A percentile compares a stretch with the other conserved stretches of the same genome.
phyloP scores from a whole-genome alignment of 1,140 invertebrate species.

The Drosophila aff. region DNA sequence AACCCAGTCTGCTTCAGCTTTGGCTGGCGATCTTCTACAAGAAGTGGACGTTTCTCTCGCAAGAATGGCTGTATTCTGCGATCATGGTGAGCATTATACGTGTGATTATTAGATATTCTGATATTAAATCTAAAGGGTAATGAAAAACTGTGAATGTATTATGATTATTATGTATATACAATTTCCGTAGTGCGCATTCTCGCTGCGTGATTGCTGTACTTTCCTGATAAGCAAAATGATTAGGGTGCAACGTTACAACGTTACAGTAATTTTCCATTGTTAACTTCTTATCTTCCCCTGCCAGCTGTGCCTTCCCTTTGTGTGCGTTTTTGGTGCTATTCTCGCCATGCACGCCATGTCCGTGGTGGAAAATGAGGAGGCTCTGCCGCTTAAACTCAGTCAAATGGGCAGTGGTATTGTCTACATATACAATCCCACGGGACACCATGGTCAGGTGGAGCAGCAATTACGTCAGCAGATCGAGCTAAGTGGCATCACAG shows the following conservation, averaged over 20 bases:
- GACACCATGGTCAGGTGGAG: constrained; percentile 53
- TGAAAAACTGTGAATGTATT: too few relatives aligned
- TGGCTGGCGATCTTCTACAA: constrained; percentile 77
- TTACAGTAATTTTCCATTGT: not conserved
- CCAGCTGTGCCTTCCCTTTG: constrained; percentile 55
- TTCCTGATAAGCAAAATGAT: not conserved
- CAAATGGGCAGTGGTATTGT: constrained; percentile 56
- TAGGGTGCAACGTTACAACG: not conserved
- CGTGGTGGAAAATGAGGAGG: constrained; percentile 56
- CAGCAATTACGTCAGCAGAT: constrained; percentile 60
- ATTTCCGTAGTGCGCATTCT: too few relatives aligned
- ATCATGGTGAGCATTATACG: constrained; percentile 64
- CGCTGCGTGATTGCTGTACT: too few relatives aligned
- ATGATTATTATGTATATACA: too few relatives aligned
- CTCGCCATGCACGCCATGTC: constrained; percentile 67
- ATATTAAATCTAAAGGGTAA: too few relatives aligned
- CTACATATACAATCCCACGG: constrained; percentile 65
- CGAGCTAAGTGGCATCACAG: constrained; percentile 46
- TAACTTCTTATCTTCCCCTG: not conserved
- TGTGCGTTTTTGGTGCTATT: constrained; percentile 48
- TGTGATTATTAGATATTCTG: too few relatives aligned
- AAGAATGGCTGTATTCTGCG: constrained; percentile 60
- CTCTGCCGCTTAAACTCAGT: constrained; percentile 51
- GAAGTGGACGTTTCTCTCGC: constrained; percentile 70
- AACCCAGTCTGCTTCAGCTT: constrained; percentile 44